A percentile compares a stretch with the other conserved stretches of the same genome.
These are phyloP conservation scores for Lamprotornis superbus DNA, from an alignment of 2,113 vertebrate genomes.

Conservation along the genomic window DNA sequence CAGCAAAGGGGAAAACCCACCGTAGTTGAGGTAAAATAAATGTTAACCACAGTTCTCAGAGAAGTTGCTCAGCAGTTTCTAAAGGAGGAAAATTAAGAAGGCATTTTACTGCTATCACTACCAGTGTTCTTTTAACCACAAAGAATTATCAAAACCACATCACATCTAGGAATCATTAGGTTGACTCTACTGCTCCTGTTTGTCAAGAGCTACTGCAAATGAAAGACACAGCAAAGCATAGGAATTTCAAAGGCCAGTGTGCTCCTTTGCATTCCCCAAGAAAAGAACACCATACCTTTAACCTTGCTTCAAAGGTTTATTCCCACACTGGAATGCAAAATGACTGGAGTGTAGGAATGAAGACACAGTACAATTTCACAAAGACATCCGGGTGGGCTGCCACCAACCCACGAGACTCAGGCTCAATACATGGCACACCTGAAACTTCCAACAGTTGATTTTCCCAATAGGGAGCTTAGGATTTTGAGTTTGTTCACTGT, in stretches of 20 bases:
- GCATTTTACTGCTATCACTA: background rate
- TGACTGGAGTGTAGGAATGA: background rate
- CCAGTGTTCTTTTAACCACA: background rate
- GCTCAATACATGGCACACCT: background rate
- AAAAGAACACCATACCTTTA: background rate
- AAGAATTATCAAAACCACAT: conserved; percentile 14
- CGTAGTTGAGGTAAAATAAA: background rate
- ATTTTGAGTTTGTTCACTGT: background rate
- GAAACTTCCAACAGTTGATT: background rate
- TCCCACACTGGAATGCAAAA: background rate
- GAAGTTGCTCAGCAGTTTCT: background rate
- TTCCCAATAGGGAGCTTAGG: accelerated
- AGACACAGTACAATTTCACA: background rate
- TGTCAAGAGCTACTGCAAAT: background rate
- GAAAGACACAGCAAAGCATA: background rate
- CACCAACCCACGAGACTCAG: background rate
- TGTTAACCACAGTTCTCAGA: background rate
- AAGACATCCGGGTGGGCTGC: background rate
- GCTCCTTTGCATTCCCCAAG: background rate
- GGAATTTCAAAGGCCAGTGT: background rate
- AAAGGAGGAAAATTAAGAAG: background rate
- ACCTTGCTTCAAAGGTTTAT: background rate
- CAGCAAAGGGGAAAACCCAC: background rate
- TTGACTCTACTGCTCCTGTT: background rate
- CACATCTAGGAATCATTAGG: background rate